phyloP scores from a whole-genome alignment of 2,113 vertebrate genomes.

The Falcunculus frontatus region DNA sequence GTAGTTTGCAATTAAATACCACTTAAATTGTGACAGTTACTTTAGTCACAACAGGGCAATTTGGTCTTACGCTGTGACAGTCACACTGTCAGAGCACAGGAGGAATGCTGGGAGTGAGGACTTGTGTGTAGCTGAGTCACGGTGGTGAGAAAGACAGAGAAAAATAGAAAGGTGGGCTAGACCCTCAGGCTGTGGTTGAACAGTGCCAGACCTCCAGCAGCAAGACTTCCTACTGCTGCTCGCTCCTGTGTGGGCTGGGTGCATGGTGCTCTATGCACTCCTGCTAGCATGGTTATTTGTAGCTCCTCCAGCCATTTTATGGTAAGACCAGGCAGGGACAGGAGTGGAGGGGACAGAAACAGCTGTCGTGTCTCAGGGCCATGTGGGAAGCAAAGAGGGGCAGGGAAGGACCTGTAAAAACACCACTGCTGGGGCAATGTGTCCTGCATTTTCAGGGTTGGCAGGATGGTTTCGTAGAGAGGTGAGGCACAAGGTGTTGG shows the following conservation, averaged over 20 bases:
- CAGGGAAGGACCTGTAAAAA: background rate
- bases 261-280: background rate
- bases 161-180: background rate
- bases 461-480: background rate
- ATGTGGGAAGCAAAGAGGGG: background rate
- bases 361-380: background rate
- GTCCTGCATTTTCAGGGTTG: background rate
- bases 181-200: background rate
- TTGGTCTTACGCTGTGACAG: background rate
- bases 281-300: fast-evolving
- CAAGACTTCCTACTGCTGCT: background rate
- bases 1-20: background rate
- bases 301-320: background rate
- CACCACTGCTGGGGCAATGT: fast-evolving
- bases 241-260: background rate
- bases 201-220: background rate
- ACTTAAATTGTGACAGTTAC: background rate
- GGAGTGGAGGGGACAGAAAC: background rate
- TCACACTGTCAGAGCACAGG: background rate
- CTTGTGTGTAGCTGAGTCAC: background rate
- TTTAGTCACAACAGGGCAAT: background rate
- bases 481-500: background rate
- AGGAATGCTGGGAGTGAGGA: background rate
- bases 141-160: background rate
- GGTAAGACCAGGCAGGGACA: background rate